Evolutionary conservation across 2,797 vertebrate genomes (phyloP).

Genomic region (Acrossocheilus fasciatus): DNA sequence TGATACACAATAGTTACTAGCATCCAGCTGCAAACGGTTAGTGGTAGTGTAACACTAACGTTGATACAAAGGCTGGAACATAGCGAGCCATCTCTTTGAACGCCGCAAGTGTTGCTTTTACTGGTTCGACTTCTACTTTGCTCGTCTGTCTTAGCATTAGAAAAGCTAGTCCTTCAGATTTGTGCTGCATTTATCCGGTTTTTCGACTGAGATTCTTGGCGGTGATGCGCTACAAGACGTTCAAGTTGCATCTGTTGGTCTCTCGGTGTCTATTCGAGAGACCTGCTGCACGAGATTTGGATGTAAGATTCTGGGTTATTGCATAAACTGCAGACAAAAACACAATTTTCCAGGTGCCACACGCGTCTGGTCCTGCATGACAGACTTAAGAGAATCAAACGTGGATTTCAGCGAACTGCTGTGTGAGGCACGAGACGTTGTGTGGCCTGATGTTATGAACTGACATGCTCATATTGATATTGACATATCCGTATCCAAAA

Average conservation of each 20-base stretch:
- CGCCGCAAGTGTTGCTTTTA: constrained; percentile 23
- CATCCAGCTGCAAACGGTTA: constrained; percentile 61
- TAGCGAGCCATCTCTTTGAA: constrained; percentile 28
- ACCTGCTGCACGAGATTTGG: constrained; percentile 12
- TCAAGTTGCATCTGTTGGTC: constrained; percentile 19
- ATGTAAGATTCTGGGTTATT: constrained; percentile 14
- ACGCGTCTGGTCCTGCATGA: not conserved
- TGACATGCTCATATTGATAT: constrained; percentile 21
- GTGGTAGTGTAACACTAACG: constrained; percentile 31
- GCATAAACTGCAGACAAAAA: not conserved
- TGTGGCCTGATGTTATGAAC: constrained; percentile 43
- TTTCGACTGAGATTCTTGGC: constrained; percentile 5
- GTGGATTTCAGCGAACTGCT: constrained; percentile 1
- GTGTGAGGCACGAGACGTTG: not conserved
- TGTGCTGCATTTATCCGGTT: not conserved
- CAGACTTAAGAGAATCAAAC: constrained; percentile 2
- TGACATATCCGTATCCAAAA: not conserved
- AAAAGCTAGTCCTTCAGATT: constrained; percentile 4
- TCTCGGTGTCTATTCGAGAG: not conserved
- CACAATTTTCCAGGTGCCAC: not conserved
- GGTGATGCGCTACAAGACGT: constrained; percentile 17
- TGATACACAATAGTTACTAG: constrained; percentile 49
- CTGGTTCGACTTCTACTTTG: not conserved
- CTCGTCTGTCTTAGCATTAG: constrained; percentile 10
- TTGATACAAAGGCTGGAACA: constrained; percentile 41